Percentiles rank a stretch among this genome's conserved stretches.
phyloP scores from a whole-genome alignment of 2,888 invertebrate species.

The Falcaria lacertinaria region DNA sequence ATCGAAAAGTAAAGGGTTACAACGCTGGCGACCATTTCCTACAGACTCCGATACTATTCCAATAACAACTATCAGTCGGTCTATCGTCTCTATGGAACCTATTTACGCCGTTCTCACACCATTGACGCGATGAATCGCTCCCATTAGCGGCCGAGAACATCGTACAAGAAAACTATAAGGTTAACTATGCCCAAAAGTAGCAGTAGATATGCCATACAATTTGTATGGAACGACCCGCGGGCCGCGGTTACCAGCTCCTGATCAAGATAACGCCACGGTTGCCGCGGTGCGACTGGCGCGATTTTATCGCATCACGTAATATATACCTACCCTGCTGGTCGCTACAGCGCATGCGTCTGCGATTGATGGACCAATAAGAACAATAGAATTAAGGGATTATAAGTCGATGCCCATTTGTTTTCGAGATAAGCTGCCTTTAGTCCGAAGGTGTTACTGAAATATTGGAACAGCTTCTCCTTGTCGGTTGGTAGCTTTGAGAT shows the following conservation, averaged over 20 bases:
- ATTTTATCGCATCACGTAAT: conserved; percentile 60
- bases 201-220: conserved; percentile 74
- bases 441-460: background rate
- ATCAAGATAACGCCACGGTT: conserved; percentile 67
- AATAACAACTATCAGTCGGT: conserved; percentile 18
- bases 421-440: conserved; percentile 9
- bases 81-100: conserved; percentile 30
- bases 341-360: conserved; percentile 48
- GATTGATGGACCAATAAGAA: conserved; percentile 72
- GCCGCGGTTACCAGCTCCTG: conserved; percentile 55
- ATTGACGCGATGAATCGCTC: conserved; percentile 62
- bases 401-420: conserved; percentile 13
- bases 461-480: background rate
- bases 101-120: conserved; percentile 53
- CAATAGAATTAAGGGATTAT: conserved; percentile 54
- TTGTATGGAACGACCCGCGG: conserved; percentile 73
- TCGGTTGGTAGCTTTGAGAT: too few species aligned
- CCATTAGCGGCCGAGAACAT: conserved; percentile 64
- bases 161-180: conserved; percentile 69
- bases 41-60: conserved; percentile 40
- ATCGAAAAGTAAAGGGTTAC: conserved; percentile 2
- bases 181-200: conserved; percentile 77
- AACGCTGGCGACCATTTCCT: conserved; percentile 26
- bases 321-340: conserved; percentile 54
- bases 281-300: conserved; percentile 56